phyloP scores from a whole-genome alignment of 64 coral and sea anemone genomes.

The Catalaphyllia jardinei region DNA sequence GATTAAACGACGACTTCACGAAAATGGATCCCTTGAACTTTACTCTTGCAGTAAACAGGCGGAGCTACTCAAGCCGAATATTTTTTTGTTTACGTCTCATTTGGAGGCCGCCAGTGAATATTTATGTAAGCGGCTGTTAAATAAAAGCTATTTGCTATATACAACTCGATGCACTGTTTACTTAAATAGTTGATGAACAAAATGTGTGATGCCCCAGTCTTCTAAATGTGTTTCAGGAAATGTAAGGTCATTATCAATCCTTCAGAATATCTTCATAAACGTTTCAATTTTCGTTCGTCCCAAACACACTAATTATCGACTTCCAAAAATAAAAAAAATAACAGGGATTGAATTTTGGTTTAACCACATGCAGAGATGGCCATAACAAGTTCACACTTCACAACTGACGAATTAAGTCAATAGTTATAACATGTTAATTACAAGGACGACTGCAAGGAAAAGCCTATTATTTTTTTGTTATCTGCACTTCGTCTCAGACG shows the following conservation, averaged over 20 bases:
- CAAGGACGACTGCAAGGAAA: background rate
- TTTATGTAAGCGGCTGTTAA: background rate
- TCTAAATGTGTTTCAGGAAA: background rate
- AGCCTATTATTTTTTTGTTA: background rate
- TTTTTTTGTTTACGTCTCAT: background rate
- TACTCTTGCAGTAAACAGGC: background rate
- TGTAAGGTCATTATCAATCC: background rate
- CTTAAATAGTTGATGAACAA: background rate
- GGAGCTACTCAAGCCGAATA: background rate
- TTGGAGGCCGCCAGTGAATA: background rate
- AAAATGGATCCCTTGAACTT: background rate
- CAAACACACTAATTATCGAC: background rate
- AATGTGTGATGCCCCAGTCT: background rate
- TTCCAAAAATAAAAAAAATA: background rate
- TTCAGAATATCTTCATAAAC: background rate
- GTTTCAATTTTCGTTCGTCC: background rate
- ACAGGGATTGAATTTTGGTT: background rate
- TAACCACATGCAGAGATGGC: background rate
- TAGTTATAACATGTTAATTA: background rate
- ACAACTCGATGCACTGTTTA: background rate
- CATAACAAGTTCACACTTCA: background rate
- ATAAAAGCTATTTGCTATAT: background rate
- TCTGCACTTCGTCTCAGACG: background rate
- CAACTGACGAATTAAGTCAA: background rate
- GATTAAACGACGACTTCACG: background rate